Base-by-base conservation (phyloP, 2,113 vertebrate genomes). In the Hirundichthys speculiger region DNA sequence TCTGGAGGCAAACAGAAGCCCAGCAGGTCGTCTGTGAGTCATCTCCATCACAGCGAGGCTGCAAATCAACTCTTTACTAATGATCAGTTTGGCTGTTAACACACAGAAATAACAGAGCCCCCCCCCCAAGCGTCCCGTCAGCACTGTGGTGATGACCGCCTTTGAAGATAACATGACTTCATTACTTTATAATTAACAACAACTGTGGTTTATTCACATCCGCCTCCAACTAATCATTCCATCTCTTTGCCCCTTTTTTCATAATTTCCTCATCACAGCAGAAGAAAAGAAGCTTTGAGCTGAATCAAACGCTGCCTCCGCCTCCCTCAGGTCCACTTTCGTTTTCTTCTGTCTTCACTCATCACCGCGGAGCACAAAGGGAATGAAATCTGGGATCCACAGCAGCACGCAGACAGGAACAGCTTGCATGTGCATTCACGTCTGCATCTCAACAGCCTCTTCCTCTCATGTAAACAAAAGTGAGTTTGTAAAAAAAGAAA, bases 331-430 rank as follows among this genome's bases (percentile, higher is more conserved):
- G 65, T 43, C 72, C 47, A 27, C 15, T 45, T 40, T 69, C 51
- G 63, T 42, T 56, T 46, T 21, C 18, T 16, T 70, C 59, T 80
- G 54, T 24, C 51, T 59, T 75, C 38, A 69, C 54, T 69, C 56
- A 27, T 61, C 49, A 24, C 13, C 55, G 50, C 52, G 50, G 49
- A 49, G 52, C 75, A 48, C n/a, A 58, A 76, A 20, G 45, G 64
- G 69, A 72, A 66, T 25, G 30, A 80, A 71, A 62, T 59, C 62
- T 45, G 55, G 69, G 79, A 82, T 63, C 77, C 88, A 88, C 79
- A 80, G 85, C 67, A 87, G 86, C 83, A 85, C 82, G 77, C 66
- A 2, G 54, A 72, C 67, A 82, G 85, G 86, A 91, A 90, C 88
- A 90, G 82, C 82, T 91, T 91, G 86, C 69, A 41, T 79, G 75